A percentile compares a stretch with the other conserved stretches of the same genome.
phyloP scores from a whole-genome alignment of 2,797 vertebrate species.

The Pipistrellus nathusii region DNA sequence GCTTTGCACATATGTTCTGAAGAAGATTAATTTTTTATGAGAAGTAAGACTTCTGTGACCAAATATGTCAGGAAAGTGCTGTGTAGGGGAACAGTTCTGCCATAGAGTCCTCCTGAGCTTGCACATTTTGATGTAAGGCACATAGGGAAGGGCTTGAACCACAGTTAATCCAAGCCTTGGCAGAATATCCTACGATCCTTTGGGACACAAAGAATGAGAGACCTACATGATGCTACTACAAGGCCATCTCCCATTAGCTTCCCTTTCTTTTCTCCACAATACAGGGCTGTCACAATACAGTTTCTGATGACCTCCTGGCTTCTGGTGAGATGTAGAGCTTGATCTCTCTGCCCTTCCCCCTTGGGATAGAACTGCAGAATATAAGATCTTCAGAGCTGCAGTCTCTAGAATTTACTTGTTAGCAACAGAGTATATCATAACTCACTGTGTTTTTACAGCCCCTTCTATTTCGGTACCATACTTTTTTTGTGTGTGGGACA shows the following conservation, averaged over 20 bases:
- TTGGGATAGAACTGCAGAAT: background rate
- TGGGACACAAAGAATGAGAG: background rate
- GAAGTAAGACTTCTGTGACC: background rate
- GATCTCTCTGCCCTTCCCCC: background rate
- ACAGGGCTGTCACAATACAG: background rate
- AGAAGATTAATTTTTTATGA: background rate
- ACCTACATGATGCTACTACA: background rate
- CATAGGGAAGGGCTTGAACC: background rate
- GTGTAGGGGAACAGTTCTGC: background rate
- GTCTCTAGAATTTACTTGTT: background rate
- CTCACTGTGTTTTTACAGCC: background rate
- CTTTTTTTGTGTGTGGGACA: background rate
- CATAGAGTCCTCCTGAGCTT: background rate
- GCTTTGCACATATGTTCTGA: background rate
- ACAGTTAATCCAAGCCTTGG: background rate
- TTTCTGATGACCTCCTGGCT: background rate
- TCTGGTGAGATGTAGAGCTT: background rate
- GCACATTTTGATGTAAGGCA: background rate
- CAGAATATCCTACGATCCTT: background rate
- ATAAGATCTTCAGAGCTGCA: background rate
- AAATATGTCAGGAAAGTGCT: background rate
- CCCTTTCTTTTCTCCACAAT: background rate
- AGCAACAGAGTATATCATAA: background rate
- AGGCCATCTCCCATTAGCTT: background rate
- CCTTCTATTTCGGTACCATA: background rate